Base-by-base conservation (phyloP, 2,113 vertebrate species). In the Lophochroa leadbeateri region DNA sequence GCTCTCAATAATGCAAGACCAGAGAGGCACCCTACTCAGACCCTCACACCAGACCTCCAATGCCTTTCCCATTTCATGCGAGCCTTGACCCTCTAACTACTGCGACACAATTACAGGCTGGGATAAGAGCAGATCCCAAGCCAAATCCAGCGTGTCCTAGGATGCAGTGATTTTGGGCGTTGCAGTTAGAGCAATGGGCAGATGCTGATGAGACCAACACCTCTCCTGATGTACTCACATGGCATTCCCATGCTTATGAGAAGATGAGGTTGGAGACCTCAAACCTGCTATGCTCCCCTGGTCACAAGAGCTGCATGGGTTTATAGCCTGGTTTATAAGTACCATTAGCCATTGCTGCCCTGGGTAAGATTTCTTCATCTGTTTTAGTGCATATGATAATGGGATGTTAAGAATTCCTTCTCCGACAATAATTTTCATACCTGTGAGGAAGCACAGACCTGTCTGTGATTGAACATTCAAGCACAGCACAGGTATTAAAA, bases 341-440 rank as follows among this genome's bases (percentile, higher is more conserved):
- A 35, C 18, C 47, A 27, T 58, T 52, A 82, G 49, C 52, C 7
- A 43, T 44, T 1, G 1, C 47, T 72, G 72, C 52, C 91, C 46
- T 39, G 27, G 53, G 65, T 46, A 31, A 53, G 31, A 71, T 53
- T 86, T 58, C 25, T 64, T 81, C 37, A 65, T 55, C 52, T 1
- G 0, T 20, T 92, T 78, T 74, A 81, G 43, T 61, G 24, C 2
- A 0, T 58, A 28, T 13, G 16, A 46, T 77, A 81, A 81, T 17
- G 8, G 53, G 52, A 58, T 95, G 93, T 91, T 49, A 86, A 77
- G 81, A 89, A 89, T 86, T 81, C 84, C 71, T 67, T 67, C 52
- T 72, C n/a, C 29, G 12, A 86, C 16, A 28, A 44, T 58, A 64
- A 77, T 72, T 93, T 76, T 68, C 11, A 6, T 67, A 41, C 71